Evolutionary conservation across 2,113 vertebrate species (phyloP), one percentile per base, ranked within the genome.

Genomic region (Silurus meridionalis): DNA sequence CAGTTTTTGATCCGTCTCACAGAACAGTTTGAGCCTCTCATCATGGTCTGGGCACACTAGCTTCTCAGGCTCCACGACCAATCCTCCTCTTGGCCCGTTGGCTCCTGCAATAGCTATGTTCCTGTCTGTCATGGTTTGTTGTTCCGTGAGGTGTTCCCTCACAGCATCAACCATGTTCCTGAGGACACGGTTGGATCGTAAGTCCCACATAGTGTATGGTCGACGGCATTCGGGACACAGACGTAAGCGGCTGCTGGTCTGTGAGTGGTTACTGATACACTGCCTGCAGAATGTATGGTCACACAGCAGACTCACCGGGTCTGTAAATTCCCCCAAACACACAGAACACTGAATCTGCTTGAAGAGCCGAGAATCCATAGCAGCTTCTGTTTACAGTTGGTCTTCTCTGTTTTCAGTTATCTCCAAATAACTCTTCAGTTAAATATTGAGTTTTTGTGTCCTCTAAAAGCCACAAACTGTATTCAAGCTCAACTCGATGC

Each of bases 211-310:
- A 14, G 83, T 88, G 66, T 90, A 90, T 6, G 88, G 88, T 14
- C 85, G 74, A 6, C 90, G 86, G 80, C 91, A 90, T 83, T 91
- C 88, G 0, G 91, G 91, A 63, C 90, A 91, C 72, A 60, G 71
- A 5, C 87, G 72, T n/a, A 87, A 48, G 1, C 81, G 84, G 17
- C 61, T 69, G 71, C 83, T 84, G 9, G 21, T 78, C 46, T 80
- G 78, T 50, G 90, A 86, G 85, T 90, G 83, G 69, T 66, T 80
- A n/a, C 67, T 89, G 60, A 92, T 92, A 82, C 93, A 93, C 69
- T 80, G 81, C 17, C 91, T 82, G 86, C 92, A 93, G 83, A 93
- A 92, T 8, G 89, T 92, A 86, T 93, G 93, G 84, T 92, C 91
- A 25, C 93, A 93, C 0, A 88, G 89, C 8, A 93, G 84, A 82